Conservation (phyloP, 1,140 invertebrate genomes). For the Aphelenchoides besseyi region DNA sequence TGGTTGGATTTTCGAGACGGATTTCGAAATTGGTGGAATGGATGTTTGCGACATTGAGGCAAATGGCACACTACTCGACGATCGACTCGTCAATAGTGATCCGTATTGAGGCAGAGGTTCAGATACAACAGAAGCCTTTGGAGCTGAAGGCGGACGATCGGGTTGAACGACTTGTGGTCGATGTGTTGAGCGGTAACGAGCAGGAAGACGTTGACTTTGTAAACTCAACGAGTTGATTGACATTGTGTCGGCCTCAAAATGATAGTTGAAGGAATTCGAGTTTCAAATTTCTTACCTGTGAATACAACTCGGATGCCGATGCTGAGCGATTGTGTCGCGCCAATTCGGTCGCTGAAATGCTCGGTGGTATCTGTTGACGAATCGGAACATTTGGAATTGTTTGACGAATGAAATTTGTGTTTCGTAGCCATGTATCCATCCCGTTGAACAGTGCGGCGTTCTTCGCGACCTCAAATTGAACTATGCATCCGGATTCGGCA, state of each 20-base stretch:
- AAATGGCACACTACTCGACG: slow-evolving; percentile 19
- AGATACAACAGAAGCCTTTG: background rate
- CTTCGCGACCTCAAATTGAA: slow-evolving; percentile 91
- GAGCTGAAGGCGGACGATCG: slow-evolving; percentile 18
- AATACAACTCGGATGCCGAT: slow-evolving; percentile 35
- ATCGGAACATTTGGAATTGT: background rate
- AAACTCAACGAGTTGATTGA: slow-evolving; percentile 4
- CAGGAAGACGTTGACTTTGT: slow-evolving; percentile 26
- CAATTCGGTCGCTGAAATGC: slow-evolving; percentile 3
- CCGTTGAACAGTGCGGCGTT: slow-evolving; percentile 95
- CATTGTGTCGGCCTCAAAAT: slow-evolving; percentile 19
- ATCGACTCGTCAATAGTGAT: slow-evolving; percentile 18
- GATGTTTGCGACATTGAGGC: slow-evolving; percentile 1
- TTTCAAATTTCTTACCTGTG: background rate
- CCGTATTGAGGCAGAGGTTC: background rate
- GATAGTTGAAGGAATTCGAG: background rate
- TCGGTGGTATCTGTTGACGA: background rate
- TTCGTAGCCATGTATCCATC: slow-evolving; percentile 64
- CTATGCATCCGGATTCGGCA: slow-evolving; percentile 83
- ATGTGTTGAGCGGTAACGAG: slow-evolving; percentile 30
- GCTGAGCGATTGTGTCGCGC: slow-evolving; percentile 30
- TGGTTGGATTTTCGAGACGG: slow-evolving; percentile 11
- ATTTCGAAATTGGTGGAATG: slow-evolving; percentile 13
- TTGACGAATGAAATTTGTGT: slow-evolving; percentile 12
- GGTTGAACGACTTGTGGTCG: slow-evolving; percentile 32